Evolutionary conservation across 2,797 vertebrate genomes (phyloP).

Genomic region (Poeciliopsis paucimaculata): DNA sequence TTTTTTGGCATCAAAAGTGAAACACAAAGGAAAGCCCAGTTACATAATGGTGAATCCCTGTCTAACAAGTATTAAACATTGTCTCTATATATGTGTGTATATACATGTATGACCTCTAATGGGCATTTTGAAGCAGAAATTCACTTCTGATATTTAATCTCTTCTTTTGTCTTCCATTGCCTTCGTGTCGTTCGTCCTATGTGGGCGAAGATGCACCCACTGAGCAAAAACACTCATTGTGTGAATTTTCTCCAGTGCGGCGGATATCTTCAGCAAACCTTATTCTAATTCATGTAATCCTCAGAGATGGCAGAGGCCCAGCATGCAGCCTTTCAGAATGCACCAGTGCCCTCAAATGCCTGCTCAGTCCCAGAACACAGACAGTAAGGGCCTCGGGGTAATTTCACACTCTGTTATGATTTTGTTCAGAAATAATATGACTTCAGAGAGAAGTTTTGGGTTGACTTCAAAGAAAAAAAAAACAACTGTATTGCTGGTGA

Average conservation of each 20-base stretch:
- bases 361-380: slow-evolving; percentile 67
- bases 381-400: slow-evolving; percentile 63
- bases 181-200: slow-evolving; percentile 21
- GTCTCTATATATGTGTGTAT: not conserved
- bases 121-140: slow-evolving; percentile 10
- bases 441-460: slow-evolving; percentile 52
- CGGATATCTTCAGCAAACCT: slow-evolving; percentile 63
- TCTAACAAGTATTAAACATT: not conserved
- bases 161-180: slow-evolving; percentile 32
- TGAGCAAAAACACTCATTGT: slow-evolving; percentile 59
- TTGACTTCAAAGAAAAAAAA: slow-evolving; percentile 42
- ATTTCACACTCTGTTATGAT: slow-evolving; percentile 78
- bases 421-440: slow-evolving; percentile 65
- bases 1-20: no score
- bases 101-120: slow-evolving; percentile 1
- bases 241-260: slow-evolving; percentile 52
- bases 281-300: slow-evolving; percentile 71
- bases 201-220: slow-evolving; percentile 37
- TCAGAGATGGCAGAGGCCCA: slow-evolving; percentile 63
- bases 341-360: slow-evolving; percentile 66
- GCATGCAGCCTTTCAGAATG: slow-evolving; percentile 65
- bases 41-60: not conserved
- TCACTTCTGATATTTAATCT: slow-evolving; percentile 22
- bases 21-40: not conserved
- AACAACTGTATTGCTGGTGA: slow-evolving; percentile 26